Percentiles rank a stretch among this genome's conserved stretches.
These are phyloP conservation scores for Orthonevra nobilis DNA, from an alignment of 2,888 invertebrate species.

Conservation along the genomic window DNA sequence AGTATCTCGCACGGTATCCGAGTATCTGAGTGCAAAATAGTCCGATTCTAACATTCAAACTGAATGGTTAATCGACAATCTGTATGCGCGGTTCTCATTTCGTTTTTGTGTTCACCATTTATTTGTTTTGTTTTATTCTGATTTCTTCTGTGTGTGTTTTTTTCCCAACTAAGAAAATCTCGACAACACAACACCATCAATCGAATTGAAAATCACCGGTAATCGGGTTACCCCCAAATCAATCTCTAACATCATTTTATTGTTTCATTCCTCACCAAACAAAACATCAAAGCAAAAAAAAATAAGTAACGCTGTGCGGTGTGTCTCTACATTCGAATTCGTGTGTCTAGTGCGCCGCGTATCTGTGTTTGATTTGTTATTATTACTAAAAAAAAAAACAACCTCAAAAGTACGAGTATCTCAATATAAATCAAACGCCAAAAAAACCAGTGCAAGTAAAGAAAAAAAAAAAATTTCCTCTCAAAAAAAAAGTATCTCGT, in stretches of 20 bases:
- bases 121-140: conserved; percentile 63
- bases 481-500: conserved; percentile 33
- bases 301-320: too few relatives aligned
- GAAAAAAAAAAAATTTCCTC: too few relatives aligned
- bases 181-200: conserved; percentile 11
- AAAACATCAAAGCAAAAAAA: conserved; percentile 46
- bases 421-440: conserved; percentile 10
- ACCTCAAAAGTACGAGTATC: conserved; percentile 26
- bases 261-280: conserved; percentile 56
- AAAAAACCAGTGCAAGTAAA: too few relatives aligned
- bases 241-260: conserved; percentile 14
- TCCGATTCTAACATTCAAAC: conserved; percentile 80
- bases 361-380: neutral
- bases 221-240: too few relatives aligned
- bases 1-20: conserved; percentile 43
- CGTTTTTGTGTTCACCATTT: conserved; percentile 68
- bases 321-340: conserved; percentile 22
- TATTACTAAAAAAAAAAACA: conserved; percentile 4
- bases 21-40: conserved; percentile 73
- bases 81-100: conserved; percentile 67
- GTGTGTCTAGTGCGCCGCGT: conserved; percentile 32
- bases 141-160: conserved; percentile 51
- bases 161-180: conserved; percentile 43
- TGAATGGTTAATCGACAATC: conserved; percentile 77
- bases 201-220: too few relatives aligned